Evolutionary conservation across 2,888 invertebrate species (phyloP), one percentile per base, ranked within the genome.

Genomic region (Trisateles emortualis): DNA sequence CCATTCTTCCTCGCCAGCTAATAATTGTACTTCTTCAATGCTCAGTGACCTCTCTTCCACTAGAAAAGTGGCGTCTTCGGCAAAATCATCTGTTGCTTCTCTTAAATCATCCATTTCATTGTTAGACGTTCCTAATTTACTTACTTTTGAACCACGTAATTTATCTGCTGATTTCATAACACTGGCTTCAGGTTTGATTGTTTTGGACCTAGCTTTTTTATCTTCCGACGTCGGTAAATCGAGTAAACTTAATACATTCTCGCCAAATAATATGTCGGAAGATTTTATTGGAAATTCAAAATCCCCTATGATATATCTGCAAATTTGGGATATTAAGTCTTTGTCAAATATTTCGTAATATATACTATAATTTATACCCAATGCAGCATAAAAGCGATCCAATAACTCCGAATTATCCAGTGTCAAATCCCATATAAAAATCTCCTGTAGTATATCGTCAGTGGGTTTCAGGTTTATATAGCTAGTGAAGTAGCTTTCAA

Each of bases 361-460:
- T 78, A 95, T 87, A 11, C 93, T 92, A 58, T 94, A 94, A 68
- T 94, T 94, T 38, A 95, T 87, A 6, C 94, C 94, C 66, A 94
- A 84, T 5, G 87, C 84, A 2, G 93, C 88, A 74, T 95, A 95
- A 81, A 94, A 95, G 63, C 90, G 83, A 62, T 95, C 94, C 30
- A 95, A 83, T 5, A 93, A 80, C 38, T 93, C 90, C 0, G 91
- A 87, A 68, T 92, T 88, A 3, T 92, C 88, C 38, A 85, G 83
- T 14, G 77, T 82, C 33, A 89, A 74, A 54, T 90, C 86, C 87
- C 92, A 92, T 63, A 88, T 83, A 4, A 88, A 81, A 30, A 81
- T 67, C 71, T 93, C 90, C 68, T 88, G 82, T 6, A 87, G 74
- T 57, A 92, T 90, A 53, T 88, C 85, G 55, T 86, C 87, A 39